These are phyloP conservation scores for Thumatha senex DNA, from an alignment of 2,888 invertebrate species.

Conservation along the genomic window DNA sequence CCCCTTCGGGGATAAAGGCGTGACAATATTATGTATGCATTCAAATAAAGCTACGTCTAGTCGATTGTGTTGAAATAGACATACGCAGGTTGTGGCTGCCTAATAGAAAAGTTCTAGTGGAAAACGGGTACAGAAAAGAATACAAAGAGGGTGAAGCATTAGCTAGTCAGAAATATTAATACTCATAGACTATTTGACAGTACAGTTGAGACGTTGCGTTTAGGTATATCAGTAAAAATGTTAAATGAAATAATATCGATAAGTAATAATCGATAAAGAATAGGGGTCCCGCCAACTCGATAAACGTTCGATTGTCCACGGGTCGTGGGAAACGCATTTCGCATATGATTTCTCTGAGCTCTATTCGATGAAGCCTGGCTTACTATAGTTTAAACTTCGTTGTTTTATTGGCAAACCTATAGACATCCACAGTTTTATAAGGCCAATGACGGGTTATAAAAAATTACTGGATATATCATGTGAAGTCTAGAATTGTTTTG, in stretches of 20 bases:
- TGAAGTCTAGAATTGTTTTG: slow-evolving; percentile 8
- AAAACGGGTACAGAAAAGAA: too few species aligned
- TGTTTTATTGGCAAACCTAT: slow-evolving; percentile 31
- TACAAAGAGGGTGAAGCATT: too few species aligned
- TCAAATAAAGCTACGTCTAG: too few species aligned
- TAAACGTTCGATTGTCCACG: slow-evolving; percentile 61
- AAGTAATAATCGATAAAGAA: slow-evolving; percentile 43
- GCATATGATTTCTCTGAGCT: slow-evolving; percentile 62
- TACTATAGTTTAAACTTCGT: slow-evolving; percentile 28
- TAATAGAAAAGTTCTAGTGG: too few species aligned
- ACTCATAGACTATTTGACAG: too few species aligned
- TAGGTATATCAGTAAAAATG: neutral
- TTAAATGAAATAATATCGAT: slow-evolving; percentile 19
- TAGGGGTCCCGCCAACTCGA: slow-evolving; percentile 47
- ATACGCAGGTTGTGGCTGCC: too few species aligned
- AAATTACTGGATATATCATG: slow-evolving; percentile 15
- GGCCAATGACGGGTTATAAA: slow-evolving; percentile 26
- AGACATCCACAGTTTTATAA: slow-evolving; percentile 21
- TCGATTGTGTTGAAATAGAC: too few species aligned
- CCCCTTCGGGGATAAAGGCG: too few species aligned
- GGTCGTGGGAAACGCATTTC: slow-evolving; percentile 67
- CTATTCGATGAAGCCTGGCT: slow-evolving; percentile 27
- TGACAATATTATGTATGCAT: too few species aligned
- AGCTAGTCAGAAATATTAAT: too few species aligned
- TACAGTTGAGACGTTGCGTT: too few species aligned